Evolutionary conservation across 2,797 vertebrate species (phyloP).

Genomic region (Graptemys geographica): DNA sequence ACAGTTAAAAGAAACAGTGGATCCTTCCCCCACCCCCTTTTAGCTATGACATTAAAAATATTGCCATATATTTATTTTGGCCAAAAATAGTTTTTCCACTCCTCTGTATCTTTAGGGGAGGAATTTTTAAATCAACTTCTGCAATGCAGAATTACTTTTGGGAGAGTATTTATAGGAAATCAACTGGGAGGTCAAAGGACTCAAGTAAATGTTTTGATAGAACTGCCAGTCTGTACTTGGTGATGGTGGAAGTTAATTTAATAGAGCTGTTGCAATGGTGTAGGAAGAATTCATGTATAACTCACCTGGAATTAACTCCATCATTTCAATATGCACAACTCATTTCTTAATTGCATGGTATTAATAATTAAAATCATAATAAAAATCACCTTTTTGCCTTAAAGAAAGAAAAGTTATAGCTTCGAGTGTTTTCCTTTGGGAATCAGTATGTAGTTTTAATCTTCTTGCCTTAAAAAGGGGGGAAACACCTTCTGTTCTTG

Average conservation of each 20-base stretch:
- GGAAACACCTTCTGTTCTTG: conserved; percentile 42
- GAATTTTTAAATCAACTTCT: background rate
- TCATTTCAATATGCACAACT: conserved; percentile 20
- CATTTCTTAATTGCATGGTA: conserved; percentile 16
- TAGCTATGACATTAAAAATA: background rate
- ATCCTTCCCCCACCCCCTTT: no score
- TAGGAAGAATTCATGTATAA: conserved; percentile 33
- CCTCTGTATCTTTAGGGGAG: background rate
- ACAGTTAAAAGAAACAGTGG: background rate
- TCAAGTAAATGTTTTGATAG: conserved; percentile 1
- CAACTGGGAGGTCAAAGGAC: conserved; percentile 22
- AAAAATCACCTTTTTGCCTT: conserved; percentile 17
- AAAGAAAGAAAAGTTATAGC: conserved; percentile 38
- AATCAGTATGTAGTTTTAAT: conserved; percentile 48
- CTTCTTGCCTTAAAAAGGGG: conserved; percentile 6
- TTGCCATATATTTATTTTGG: background rate
- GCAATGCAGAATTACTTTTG: background rate
- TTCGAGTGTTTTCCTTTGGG: conserved; percentile 44
- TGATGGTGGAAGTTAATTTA: background rate
- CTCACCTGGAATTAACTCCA: conserved; percentile 52
- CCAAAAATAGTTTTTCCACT: background rate
- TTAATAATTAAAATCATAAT: background rate
- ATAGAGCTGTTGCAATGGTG: conserved; percentile 49
- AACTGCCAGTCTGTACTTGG: conserved; percentile 13
- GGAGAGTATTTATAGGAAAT: background rate